Conservation (phyloP, 2,888 invertebrate genomes). For the Stegana nigrithorax region DNA sequence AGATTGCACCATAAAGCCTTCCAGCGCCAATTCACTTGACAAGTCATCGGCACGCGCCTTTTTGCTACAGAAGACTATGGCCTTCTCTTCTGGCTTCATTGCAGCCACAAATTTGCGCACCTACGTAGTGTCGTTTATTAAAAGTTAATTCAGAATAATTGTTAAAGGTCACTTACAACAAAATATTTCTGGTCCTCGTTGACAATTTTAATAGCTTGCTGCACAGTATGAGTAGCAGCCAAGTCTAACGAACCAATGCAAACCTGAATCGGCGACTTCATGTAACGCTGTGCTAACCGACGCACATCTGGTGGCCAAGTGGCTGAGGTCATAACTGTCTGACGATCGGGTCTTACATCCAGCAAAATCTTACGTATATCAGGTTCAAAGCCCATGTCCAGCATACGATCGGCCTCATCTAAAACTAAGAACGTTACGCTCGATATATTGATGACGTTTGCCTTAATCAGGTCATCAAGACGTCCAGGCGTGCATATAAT, state of each 20-base stretch:
- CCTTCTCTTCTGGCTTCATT: slow-evolving; percentile 79
- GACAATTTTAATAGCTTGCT: slow-evolving; percentile 81
- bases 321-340: slow-evolving; percentile 94
- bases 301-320: slow-evolving; percentile 92
- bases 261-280: slow-evolving; percentile 90
- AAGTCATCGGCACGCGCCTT: slow-evolving; percentile 86
- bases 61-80: slow-evolving; percentile 88
- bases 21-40: slow-evolving; percentile 79
- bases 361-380: slow-evolving; percentile 85
- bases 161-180: slow-evolving; percentile 29
- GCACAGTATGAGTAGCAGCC: slow-evolving; percentile 87
- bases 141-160: not conserved
- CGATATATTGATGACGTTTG: slow-evolving; percentile 77
- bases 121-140: no score
- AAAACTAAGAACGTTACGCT: slow-evolving; percentile 89
- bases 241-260: slow-evolving; percentile 88
- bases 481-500: slow-evolving; percentile 94
- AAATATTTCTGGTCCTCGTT: slow-evolving; percentile 77
- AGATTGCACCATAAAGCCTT: slow-evolving; percentile 75
- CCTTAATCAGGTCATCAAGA: slow-evolving; percentile 84
- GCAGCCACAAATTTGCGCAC: slow-evolving; percentile 76
- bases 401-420: slow-evolving; percentile 92
- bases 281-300: slow-evolving; percentile 84
- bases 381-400: slow-evolving; percentile 86
- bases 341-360: slow-evolving; percentile 84